phyloP scores from a whole-genome alignment of 2,888 invertebrate genomes.

The Dendrolimus pini region DNA sequence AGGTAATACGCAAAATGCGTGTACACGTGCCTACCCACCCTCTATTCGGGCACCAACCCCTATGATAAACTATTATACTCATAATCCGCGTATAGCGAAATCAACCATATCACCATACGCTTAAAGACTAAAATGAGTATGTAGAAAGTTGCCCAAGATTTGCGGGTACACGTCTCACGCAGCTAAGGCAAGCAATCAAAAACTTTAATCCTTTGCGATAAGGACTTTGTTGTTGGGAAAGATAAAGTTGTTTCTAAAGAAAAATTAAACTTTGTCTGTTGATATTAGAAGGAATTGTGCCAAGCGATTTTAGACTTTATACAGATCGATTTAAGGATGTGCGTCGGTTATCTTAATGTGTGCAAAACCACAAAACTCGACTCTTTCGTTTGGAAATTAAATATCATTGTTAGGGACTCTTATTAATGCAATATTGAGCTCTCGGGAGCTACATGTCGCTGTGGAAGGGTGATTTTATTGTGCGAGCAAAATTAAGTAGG shows the following conservation, averaged over 20 bases:
- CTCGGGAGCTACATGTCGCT: constrained; percentile 34
- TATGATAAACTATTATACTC: background rate
- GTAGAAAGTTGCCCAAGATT: constrained; percentile 10
- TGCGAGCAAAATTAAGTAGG: constrained; percentile 60
- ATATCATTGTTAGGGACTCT: constrained; percentile 67
- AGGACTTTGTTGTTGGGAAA: constrained; percentile 11
- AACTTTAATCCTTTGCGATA: constrained; percentile 22
- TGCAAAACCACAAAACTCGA: constrained; percentile 33
- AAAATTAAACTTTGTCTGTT: background rate
- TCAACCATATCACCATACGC: constrained; percentile 20
- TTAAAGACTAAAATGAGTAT: constrained; percentile 8
- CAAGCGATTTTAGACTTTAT: background rate
- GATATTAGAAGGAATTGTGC: background rate
- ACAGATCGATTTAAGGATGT: background rate
- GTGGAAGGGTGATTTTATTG: constrained; percentile 52
- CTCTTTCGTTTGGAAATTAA: constrained; percentile 66
- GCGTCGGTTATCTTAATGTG: constrained; percentile 1
- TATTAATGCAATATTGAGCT: constrained; percentile 70
- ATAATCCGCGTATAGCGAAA: constrained; percentile 9
- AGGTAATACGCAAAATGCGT: constrained; percentile 69
- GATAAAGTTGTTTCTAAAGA: constrained; percentile 9
- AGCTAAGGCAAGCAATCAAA: constrained; percentile 16
- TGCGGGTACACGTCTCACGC: constrained; percentile 13
- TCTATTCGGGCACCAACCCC: constrained; percentile 24
- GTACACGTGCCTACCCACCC: constrained; percentile 58